Base-by-base conservation (phyloP, 2,888 invertebrate species). In the Steinernema hermaphroditum region DNA sequence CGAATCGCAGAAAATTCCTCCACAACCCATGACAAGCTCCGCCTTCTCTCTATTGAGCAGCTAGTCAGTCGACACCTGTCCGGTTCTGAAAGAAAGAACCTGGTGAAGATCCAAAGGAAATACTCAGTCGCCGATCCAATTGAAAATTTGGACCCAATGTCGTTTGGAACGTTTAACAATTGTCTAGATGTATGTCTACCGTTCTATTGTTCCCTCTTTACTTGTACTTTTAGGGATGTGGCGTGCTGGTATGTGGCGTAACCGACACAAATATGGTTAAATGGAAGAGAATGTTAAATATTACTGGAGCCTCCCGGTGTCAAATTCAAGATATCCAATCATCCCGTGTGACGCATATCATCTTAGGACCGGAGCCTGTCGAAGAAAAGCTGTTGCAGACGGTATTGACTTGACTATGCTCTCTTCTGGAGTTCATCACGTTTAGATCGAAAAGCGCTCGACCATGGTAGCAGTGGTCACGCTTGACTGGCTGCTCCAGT, bases 341-440 rank as follows among this genome's bases (percentile, higher is more conserved):
- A 9, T 16, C 62, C 6, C 29, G 34, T 34, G 32, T 62, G 29
- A 62, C 62, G 29, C 62, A 62, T 9, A 62, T 62, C 2, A n/a
- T 62, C 27, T 9, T 62, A 27, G 62, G 62, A 29, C 62, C 62
- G 2, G 16, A 62, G 1, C 62, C 62, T n/a, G 62, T 62, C 12
- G 29, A 29, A 32, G 62, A 62, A 32, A 32, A 6, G 6, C 32
- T 62, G 24, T 54, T 2, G 1, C 22, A 22, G 22, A 19, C 12
- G 54, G 19, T 24, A 54, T 22, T 19, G 49, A 46, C 4, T 46
- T 14, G n/a, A 19, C 16, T 19, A 46, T 2, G 2, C n/a, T 14
- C 16, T 46, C 14, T 46, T 46, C 14, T 2, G 19, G 46, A 14
- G n/a, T n/a, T n/a, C 54, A 2, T 14, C 14, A 14, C 27, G 2